A percentile compares a stretch with the other conserved stretches of the same genome.
Conservation (phyloP, 2,888 invertebrate species). For the Apeira syringaria region DNA sequence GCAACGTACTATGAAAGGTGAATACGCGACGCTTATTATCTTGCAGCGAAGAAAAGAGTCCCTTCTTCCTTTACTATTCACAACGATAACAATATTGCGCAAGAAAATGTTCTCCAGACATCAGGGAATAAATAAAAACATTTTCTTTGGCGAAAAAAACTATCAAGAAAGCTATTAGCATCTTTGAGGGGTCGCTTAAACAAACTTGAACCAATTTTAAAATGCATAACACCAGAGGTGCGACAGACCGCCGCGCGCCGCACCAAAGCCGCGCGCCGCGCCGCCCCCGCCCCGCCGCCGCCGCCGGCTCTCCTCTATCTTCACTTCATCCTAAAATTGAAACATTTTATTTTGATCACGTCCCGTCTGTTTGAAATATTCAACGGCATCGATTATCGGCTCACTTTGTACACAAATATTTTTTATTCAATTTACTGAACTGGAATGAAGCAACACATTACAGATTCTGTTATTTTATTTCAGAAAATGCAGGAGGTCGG, state of each 20-base stretch:
- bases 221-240: slow-evolving; percentile 51
- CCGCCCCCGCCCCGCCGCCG: too few relatives aligned
- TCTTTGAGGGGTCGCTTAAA: slow-evolving; percentile 47
- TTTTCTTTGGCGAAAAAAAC: neutral
- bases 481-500: slow-evolving; percentile 22
- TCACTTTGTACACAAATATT: slow-evolving; percentile 73
- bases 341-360: slow-evolving; percentile 67
- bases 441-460: slow-evolving; percentile 43
- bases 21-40: too few relatives aligned
- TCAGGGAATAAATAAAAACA: neutral
- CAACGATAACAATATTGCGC: too few relatives aligned
- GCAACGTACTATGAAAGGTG: too few relatives aligned
- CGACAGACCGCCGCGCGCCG: slow-evolving; percentile 41
- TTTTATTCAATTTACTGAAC: slow-evolving; percentile 68
- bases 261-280: too few relatives aligned
- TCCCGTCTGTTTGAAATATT: slow-evolving; percentile 71
- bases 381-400: slow-evolving; percentile 75
- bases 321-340: slow-evolving; percentile 19
- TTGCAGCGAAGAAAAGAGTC: too few relatives aligned
- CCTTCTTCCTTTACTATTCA: too few relatives aligned
- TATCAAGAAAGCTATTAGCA: slow-evolving; percentile 41
- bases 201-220: slow-evolving; percentile 48
- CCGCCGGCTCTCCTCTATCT: slow-evolving; percentile 23
- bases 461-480: slow-evolving; percentile 32
- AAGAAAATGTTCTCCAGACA: neutral